Base-by-base conservation (phyloP, 2,113 vertebrate genomes). In the Struthio camelus region DNA sequence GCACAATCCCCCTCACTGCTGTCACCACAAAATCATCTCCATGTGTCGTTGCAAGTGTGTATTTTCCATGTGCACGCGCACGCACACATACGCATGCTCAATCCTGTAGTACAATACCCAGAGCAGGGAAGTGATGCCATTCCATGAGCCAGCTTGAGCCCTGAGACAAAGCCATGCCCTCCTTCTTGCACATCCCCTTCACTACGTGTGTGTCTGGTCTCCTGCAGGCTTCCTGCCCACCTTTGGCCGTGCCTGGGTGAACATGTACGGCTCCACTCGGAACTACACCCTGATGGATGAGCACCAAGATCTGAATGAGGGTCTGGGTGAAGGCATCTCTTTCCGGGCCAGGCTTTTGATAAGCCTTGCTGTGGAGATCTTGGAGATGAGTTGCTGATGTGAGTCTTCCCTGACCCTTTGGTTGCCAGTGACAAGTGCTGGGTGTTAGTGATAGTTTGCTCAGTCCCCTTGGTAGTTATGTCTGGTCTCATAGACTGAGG, bases 271-370 rank as follows among this genome's bases (percentile, higher is more conserved):
- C 83, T 99, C 99, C 76, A 99, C 99, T 0, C 98, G 99, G 1
- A 99, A 99, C 93, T 99, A 99, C 97, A 99, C 98, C 1, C 98
- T 99, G 28, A 99, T 99, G 98, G 99, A 99, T 0, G 99, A 99
- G 97, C 99, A 99, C 97, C 99, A 99, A 96, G 99, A 99, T 97
- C 95, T 99, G 84, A 99, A 99, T 0, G 99, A 99, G 81, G 99
- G 99, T 0, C 98, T 99, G 18, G 99, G 99, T 0, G 99, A 99
- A 85, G 99, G 99, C 0, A 99, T 99, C 89, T 99, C 99, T 83
- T 99, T 99, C 98, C 98, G 99, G 2, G 99, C 99, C 69, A 98
- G 99, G 28, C 98, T 99, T 69, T 97, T 99, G 90, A 97, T 99
- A 96, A 98, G 98, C 76, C 97, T 99, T 72, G 98, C 98, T 0